Conservation (phyloP, 2,888 invertebrate genomes). For the Cabera pusaria region DNA sequence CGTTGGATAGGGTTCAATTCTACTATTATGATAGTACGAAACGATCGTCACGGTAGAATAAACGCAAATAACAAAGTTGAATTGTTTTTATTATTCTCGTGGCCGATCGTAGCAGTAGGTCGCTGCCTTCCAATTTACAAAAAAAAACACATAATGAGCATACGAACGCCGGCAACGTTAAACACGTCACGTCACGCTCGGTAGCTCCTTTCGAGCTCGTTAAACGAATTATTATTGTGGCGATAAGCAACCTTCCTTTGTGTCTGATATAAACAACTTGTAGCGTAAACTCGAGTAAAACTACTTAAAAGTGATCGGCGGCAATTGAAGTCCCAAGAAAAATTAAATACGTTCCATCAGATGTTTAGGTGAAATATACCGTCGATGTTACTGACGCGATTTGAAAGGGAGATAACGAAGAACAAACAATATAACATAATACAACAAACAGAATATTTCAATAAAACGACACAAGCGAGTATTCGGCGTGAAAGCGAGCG, state of each 20-base stretch:
- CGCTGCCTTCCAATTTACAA: no score
- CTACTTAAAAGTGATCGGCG: no score
- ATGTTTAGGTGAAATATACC: no score
- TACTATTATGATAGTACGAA: no score
- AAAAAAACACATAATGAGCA: conserved; percentile 9
- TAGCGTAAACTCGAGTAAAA: conserved; percentile 6
- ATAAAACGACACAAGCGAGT: not conserved
- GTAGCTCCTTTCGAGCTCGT: conserved; percentile 13
- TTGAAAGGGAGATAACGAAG: not conserved
- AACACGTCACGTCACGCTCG: conserved; percentile 14
- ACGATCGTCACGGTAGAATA: conserved; percentile 20
- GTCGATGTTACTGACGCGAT: not conserved
- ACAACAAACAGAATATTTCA: conserved; percentile 3
- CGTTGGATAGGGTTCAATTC: no score
- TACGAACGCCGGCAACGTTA: conserved; percentile 4
- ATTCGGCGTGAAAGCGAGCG: conserved; percentile 13
- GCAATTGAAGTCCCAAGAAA: not conserved
- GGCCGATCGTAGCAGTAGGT: no score
- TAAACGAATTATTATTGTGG: conserved; percentile 8
- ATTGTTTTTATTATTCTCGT: conserved; percentile 5
- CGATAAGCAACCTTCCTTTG: conserved; percentile 16
- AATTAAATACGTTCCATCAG: not conserved
- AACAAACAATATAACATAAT: no score
- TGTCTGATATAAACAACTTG: conserved; percentile 10
- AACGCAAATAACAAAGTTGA: conserved; percentile 17